Conservation (phyloP, 2,888 invertebrate species). For the Drosophila trichaetosa region DNA sequence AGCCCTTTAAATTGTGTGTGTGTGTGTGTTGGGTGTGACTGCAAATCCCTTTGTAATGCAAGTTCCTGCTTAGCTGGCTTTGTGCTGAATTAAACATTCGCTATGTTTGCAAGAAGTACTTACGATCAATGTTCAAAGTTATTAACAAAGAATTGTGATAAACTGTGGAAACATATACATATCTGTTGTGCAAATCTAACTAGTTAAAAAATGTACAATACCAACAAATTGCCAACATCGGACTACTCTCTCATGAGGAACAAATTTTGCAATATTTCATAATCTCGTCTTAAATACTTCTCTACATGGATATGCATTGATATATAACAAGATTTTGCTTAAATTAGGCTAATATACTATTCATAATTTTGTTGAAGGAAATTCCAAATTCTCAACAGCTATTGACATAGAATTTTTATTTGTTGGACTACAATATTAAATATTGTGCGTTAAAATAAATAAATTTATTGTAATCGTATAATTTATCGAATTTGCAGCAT, state of each 20-base stretch:
- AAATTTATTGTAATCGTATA: not conserved
- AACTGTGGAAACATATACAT: not conserved
- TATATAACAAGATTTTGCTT: not conserved
- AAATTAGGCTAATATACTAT: not conserved
- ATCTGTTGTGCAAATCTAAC: not conserved
- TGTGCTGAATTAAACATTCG: constrained; percentile 16
- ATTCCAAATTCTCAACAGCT: not conserved
- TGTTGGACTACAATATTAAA: not conserved
- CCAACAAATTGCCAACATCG: not conserved
- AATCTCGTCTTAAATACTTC: not conserved
- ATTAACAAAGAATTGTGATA: not conserved
- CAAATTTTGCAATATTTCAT: not conserved
- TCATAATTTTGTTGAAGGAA: not conserved
- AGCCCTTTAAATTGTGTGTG: not conserved
- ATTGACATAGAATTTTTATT: not conserved
- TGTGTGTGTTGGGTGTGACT: not conserved
- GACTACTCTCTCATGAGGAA: not conserved
- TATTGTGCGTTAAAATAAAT: not conserved
- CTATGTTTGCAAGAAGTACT: constrained; percentile 3
- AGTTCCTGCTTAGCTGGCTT: constrained; percentile 20
- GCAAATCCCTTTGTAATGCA: constrained; percentile 18
- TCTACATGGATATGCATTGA: not conserved
- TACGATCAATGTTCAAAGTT: constrained; percentile 2
- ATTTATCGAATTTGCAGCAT: not conserved
- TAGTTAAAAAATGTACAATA: not conserved